phyloP scores from a whole-genome alignment of 2,113 vertebrate species.

The Forbesichthys papilliferus region DNA sequence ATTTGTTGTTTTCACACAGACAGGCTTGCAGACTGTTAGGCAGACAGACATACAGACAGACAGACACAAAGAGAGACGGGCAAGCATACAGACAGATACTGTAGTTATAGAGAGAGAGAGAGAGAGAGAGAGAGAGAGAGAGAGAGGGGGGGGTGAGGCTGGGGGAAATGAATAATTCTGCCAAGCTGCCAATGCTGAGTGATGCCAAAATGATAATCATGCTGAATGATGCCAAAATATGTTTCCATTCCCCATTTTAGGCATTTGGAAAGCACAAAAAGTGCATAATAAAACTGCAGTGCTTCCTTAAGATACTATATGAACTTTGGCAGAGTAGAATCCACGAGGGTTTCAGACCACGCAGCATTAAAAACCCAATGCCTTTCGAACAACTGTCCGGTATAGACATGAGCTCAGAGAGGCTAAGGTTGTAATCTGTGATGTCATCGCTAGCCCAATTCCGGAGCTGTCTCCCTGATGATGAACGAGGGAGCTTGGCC shows the following conservation, averaged over 20 bases:
- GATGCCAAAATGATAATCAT: constrained; percentile 70
- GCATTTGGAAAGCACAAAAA: constrained; percentile 65
- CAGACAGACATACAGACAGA: background rate
- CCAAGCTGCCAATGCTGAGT: constrained; percentile 44
- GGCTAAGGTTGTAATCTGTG: constrained; percentile 49
- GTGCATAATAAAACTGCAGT: constrained; percentile 67
- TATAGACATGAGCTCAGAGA: constrained; percentile 52
- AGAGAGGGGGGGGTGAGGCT: background rate
- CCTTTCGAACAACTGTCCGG: constrained; percentile 41
- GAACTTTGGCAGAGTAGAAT: constrained; percentile 51
- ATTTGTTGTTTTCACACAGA: constrained; percentile 27
- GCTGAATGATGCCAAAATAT: constrained; percentile 62
- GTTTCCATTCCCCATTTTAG: constrained; percentile 62
- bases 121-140: constrained; percentile 20
- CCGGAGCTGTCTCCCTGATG: constrained; percentile 46
- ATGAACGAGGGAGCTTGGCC: constrained; percentile 46
- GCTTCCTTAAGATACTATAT: constrained; percentile 61
- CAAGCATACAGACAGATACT: constrained; percentile 25
- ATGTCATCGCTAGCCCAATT: constrained; percentile 59
- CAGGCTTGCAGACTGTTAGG: background rate
- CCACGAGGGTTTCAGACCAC: constrained; percentile 47
- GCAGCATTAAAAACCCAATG: constrained; percentile 50
- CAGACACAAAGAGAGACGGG: constrained; percentile 13
- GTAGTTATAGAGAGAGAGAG: constrained; percentile 17
- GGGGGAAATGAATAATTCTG: constrained; percentile 42